phyloP scores from a whole-genome alignment of 1,140 invertebrate genomes.

The Linepithema humile region DNA sequence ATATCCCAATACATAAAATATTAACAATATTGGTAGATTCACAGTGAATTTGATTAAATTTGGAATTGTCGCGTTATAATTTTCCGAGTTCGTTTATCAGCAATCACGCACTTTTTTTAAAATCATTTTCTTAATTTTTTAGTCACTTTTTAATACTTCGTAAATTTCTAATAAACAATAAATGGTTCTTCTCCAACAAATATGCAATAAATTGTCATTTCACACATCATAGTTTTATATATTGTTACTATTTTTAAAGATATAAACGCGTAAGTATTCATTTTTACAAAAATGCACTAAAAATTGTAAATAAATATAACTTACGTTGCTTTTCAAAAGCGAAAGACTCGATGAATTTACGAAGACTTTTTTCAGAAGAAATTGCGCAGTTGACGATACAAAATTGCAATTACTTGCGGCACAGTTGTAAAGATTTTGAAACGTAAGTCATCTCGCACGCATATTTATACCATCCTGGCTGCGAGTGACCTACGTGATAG shows the following conservation, averaged over 20 bases:
- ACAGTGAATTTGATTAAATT: too few species aligned
- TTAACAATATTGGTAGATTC: too few species aligned
- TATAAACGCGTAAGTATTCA: not conserved
- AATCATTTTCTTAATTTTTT: too few species aligned
- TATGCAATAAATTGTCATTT: not conserved
- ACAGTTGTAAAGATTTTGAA: not conserved
- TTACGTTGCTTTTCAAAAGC: not conserved
- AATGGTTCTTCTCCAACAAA: not conserved
- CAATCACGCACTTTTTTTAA: not conserved
- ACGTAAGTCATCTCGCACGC: not conserved
- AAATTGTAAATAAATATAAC: not conserved
- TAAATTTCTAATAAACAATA: not conserved
- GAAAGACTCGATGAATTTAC: not conserved
- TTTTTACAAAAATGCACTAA: not conserved
- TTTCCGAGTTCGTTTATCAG: not conserved
- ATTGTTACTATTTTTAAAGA: not conserved
- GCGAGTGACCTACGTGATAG: too few species aligned
- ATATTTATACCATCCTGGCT: not conserved
- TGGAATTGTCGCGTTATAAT: not conserved
- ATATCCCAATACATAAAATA: too few species aligned
- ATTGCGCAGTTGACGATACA: not conserved
- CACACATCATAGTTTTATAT: slow-evolving; percentile 7
- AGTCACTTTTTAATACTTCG: too few species aligned
- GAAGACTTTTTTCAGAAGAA: not conserved
- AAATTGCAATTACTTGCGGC: too few species aligned